These are phyloP conservation scores for Pithys albifrons DNA, from an alignment of 2,113 vertebrate genomes.

Conservation along the genomic window DNA sequence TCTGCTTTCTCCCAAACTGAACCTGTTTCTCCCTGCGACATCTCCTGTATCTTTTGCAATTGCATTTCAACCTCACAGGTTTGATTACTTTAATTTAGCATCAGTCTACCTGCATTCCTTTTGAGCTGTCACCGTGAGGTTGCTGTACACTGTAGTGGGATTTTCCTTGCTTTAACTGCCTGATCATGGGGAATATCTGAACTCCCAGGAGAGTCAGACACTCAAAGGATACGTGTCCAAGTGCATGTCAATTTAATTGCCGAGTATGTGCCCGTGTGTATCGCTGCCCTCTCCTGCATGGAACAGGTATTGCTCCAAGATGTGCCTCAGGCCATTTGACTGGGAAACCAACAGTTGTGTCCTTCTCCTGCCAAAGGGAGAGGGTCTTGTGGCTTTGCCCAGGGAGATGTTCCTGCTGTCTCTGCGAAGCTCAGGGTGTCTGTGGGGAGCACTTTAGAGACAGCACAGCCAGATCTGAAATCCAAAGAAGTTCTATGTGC, in stretches of 20 bases:
- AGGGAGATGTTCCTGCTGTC: not conserved
- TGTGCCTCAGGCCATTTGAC: not conserved
- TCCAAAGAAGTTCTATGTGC: not conserved
- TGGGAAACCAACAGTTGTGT: not conserved
- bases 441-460: not conserved
- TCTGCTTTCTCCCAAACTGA: not conserved
- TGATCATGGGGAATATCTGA: not conserved
- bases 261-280: not conserved
- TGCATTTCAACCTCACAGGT: not conserved
- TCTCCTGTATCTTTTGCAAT: not conserved
- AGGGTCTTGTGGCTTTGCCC: not conserved
- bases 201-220: not conserved
- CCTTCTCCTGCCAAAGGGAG: not conserved
- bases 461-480: not conserved
- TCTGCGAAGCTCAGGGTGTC: not conserved
- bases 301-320: constrained; percentile 27
- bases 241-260: rapidly evolving
- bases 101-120: not conserved
- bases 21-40: not conserved
- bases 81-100: not conserved
- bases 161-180: not conserved
- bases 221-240: not conserved
- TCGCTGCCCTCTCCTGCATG: constrained; percentile 60
- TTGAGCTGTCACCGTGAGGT: not conserved
- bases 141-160: too few species aligned